Conservation (phyloP, 2,797 vertebrate genomes). For the Sebastes matsubarae region DNA sequence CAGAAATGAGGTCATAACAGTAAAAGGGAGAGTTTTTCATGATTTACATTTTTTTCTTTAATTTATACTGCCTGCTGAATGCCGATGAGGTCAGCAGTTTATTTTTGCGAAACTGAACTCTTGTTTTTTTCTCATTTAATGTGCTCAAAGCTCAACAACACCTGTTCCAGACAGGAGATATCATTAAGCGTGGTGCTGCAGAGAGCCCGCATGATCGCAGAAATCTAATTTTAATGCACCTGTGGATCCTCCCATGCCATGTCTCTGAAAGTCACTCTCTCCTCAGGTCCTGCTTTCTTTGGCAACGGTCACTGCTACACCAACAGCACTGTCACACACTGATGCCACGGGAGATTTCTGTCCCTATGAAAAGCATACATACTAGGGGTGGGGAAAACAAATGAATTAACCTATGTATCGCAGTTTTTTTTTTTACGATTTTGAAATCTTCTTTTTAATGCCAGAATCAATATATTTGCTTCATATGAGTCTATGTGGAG, state of each 20-base stretch:
- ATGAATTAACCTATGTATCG: too few relatives aligned
- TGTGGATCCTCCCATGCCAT: not conserved
- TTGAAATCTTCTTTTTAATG: too few relatives aligned
- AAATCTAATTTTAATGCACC: conserved; percentile 26
- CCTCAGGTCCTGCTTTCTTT: not conserved
- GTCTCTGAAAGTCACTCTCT: conserved; percentile 17
- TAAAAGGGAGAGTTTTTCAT: conserved; percentile 12
- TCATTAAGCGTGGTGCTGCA: not conserved
- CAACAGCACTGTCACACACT: not conserved
- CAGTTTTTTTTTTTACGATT: too few relatives aligned
- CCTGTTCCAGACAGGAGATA: conserved; percentile 5
- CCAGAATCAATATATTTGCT: too few relatives aligned
- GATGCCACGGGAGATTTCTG: not conserved
- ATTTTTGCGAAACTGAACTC: not conserved
- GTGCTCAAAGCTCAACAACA: not conserved
- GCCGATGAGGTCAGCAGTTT: not conserved
- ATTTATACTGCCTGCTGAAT: not conserved
- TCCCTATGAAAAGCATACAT: not conserved
- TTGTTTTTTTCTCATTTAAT: conserved; percentile 19
- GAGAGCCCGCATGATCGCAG: not conserved
- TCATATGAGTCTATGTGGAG: too few relatives aligned
- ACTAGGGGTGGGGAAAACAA: not conserved
- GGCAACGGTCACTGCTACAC: not conserved
- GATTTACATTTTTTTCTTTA: not conserved
- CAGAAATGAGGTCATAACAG: conserved; percentile 20